Conservation (phyloP, 2,113 vertebrate species). For the Neolamprologus brichardi region DNA sequence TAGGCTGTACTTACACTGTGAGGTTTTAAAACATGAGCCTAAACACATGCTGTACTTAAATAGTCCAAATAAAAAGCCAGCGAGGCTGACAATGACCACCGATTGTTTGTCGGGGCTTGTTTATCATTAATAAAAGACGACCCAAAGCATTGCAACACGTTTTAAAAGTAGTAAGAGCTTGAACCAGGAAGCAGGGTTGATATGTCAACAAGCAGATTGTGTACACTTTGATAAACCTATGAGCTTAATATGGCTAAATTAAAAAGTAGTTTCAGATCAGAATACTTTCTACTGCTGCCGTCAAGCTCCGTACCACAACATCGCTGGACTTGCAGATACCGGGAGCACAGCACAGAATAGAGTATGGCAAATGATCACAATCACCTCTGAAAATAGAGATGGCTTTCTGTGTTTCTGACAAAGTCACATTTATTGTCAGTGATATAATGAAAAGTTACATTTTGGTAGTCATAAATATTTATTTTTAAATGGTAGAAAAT, state of each 20-base stretch:
- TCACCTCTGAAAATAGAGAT: neutral
- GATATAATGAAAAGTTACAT: neutral
- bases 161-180: neutral
- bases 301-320: neutral
- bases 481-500: neutral
- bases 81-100: neutral
- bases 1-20: rapidly evolving
- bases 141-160: rapidly evolving
- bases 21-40: rapidly evolving
- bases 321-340: neutral
- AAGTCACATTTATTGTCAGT: neutral
- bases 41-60: neutral
- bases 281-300: neutral
- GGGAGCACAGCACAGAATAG: neutral
- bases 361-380: neutral
- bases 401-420: neutral
- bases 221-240: rapidly evolving
- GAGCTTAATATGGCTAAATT: neutral
- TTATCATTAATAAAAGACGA: neutral
- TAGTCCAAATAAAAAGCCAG: neutral
- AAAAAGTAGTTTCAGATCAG: neutral
- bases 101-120: neutral
- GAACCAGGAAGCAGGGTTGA: rapidly evolving
- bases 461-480: rapidly evolving
- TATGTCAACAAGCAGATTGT: neutral